phyloP scores from a whole-genome alignment of 2,797 vertebrate genomes.

The Eulemur albifrons region DNA sequence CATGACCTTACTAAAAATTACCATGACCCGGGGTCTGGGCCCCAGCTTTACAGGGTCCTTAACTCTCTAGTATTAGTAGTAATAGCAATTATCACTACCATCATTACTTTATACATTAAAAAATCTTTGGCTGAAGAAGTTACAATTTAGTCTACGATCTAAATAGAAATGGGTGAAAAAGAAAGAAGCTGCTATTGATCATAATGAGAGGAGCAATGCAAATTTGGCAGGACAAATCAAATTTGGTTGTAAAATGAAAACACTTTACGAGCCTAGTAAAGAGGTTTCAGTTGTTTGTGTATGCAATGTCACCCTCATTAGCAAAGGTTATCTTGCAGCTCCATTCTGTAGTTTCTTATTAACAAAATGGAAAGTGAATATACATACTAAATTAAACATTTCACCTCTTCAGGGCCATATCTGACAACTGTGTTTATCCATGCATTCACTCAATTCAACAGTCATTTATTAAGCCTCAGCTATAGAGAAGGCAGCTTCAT shows the following conservation, averaged over 20 bases:
- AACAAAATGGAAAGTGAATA: slow-evolving; percentile 75
- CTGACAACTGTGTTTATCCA: slow-evolving; percentile 69
- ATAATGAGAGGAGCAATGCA: slow-evolving; percentile 56
- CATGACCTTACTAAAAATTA: neutral
- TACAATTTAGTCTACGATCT: slow-evolving; percentile 16
- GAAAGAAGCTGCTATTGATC: slow-evolving; percentile 14
- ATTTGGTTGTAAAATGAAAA: slow-evolving; percentile 67
- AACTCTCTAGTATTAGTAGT: slow-evolving; percentile 13
- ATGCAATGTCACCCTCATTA: slow-evolving; percentile 71
- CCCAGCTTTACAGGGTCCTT: neutral
- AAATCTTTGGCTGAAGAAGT: neutral
- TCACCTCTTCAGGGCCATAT: slow-evolving; percentile 59
- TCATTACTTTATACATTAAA: slow-evolving; percentile 6
- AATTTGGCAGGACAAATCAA: slow-evolving; percentile 70
- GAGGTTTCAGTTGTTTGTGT: slow-evolving; percentile 55
- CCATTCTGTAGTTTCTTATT: slow-evolving; percentile 73
- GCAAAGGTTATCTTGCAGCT: slow-evolving; percentile 57
- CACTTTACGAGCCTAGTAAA: slow-evolving; percentile 54
- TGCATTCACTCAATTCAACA: slow-evolving; percentile 63
- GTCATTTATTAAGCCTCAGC: slow-evolving; percentile 63
- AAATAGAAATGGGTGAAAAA: slow-evolving; percentile 6
- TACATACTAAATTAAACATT: slow-evolving; percentile 65
- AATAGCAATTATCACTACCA: slow-evolving; percentile 22
- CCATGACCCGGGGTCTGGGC: neutral
- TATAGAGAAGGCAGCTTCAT: neutral